Evolutionary conservation across 2,113 vertebrate species (phyloP).

Genomic region (Euleptes europaea): DNA sequence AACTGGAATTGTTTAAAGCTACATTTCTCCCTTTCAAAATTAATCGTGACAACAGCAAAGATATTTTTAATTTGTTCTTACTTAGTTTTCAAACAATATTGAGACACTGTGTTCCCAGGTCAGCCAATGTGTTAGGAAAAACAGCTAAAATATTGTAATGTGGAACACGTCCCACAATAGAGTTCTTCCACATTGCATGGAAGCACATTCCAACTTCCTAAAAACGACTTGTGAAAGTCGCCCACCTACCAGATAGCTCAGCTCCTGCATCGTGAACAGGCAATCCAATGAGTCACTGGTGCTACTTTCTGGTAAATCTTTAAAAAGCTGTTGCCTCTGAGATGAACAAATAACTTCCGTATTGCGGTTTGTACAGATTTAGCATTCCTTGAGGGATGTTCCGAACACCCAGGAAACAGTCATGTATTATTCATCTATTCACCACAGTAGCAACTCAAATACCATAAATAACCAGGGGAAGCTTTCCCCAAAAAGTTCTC

Average conservation of each 20-base stretch:
- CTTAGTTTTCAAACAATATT: background rate
- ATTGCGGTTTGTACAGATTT: background rate
- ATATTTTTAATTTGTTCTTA: background rate
- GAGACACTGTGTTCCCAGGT: background rate
- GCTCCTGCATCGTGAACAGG: background rate
- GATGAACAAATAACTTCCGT: background rate
- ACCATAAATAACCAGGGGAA: background rate
- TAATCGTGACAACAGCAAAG: background rate
- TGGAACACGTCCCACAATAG: background rate
- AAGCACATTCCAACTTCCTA: background rate
- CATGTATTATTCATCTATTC: background rate
- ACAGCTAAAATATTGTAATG: too few relatives aligned
- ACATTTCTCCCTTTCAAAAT: background rate
- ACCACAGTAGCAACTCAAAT: background rate
- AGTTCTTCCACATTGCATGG: background rate
- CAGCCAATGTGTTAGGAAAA: background rate
- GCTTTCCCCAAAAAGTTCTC: background rate
- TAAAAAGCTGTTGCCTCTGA: slow-evolving; percentile 4
- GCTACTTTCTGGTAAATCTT: slow-evolving; percentile 6
- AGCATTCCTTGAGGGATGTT: background rate
- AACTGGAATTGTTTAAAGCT: background rate
- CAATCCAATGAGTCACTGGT: background rate
- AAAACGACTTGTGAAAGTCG: background rate
- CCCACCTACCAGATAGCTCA: background rate
- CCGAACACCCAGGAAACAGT: background rate